Percentiles rank a stretch among this genome's conserved stretches.
These are phyloP conservation scores for Tetragonula carbonaria DNA, from an alignment of 2,888 invertebrate genomes.

Conservation along the genomic window DNA sequence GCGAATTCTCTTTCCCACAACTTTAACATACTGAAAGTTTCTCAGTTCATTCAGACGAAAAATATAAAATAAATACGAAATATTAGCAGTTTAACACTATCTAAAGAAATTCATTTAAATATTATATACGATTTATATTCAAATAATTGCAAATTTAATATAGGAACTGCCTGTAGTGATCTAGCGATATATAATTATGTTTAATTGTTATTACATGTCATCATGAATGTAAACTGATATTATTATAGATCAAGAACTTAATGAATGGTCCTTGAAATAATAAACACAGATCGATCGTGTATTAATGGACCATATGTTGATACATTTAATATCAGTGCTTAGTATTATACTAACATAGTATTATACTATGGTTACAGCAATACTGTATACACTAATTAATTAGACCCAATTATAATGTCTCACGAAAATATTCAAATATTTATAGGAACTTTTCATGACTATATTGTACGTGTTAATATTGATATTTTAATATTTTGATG, in stretches of 20 bases:
- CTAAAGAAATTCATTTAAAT: neutral
- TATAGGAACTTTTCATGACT: too few relatives aligned
- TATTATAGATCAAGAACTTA: neutral
- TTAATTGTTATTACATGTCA: neutral
- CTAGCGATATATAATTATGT: too few relatives aligned
- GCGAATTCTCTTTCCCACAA: too few relatives aligned
- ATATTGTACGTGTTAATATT: too few relatives aligned
- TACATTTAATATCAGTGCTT: neutral
- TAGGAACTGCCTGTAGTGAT: too few relatives aligned
- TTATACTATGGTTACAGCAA: neutral
- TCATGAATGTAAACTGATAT: neutral
- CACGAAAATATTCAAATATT: too few relatives aligned
- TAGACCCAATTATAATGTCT: neutral
- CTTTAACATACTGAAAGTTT: too few relatives aligned
- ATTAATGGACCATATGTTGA: neutral
- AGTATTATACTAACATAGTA: too few relatives aligned
- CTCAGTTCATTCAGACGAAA: too few relatives aligned
- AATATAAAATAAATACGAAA: too few relatives aligned
- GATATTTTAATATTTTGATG: too few relatives aligned
- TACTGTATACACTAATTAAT: neutral
- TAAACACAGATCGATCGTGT: conserved; percentile 9
- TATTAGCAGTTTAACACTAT: neutral
- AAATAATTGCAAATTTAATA: neutral
- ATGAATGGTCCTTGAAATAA: neutral
- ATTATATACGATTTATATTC: neutral